Conservation (phyloP, 2,113 vertebrate species). For the Odobenus rosmarus region DNA sequence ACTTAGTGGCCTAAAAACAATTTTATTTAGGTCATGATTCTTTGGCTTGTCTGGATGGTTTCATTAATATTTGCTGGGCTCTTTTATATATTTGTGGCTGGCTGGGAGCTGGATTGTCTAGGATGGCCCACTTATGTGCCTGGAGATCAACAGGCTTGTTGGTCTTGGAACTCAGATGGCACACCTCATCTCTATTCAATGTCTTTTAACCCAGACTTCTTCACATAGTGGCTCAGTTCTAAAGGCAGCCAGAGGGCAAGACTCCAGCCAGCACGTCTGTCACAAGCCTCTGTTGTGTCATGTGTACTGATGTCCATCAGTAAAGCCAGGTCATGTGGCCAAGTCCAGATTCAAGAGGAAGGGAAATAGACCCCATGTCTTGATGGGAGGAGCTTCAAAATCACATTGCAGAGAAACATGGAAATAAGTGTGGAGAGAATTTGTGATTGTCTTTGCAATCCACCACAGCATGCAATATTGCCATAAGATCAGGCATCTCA, state of each 20-base stretch:
- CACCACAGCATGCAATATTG: background rate
- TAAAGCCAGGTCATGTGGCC: background rate
- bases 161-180: background rate
- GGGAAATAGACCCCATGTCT: background rate
- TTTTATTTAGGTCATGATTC: background rate
- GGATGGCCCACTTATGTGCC: background rate
- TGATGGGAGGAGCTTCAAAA: background rate
- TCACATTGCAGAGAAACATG: background rate
- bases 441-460: background rate
- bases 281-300: background rate
- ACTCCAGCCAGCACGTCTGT: background rate
- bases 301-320: background rate
- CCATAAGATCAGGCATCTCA: background rate
- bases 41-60: background rate
- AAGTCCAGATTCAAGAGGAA: background rate
- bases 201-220: background rate
- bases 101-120: background rate
- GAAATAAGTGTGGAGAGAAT: background rate
- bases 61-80: background rate
- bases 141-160: background rate
- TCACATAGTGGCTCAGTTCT: background rate
- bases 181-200: background rate
- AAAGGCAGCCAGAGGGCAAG: background rate
- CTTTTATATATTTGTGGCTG: background rate
- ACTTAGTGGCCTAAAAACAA: background rate